Evolutionary conservation across 1,140 invertebrate genomes (phyloP).

Genomic region (Halictus rubicundus): DNA sequence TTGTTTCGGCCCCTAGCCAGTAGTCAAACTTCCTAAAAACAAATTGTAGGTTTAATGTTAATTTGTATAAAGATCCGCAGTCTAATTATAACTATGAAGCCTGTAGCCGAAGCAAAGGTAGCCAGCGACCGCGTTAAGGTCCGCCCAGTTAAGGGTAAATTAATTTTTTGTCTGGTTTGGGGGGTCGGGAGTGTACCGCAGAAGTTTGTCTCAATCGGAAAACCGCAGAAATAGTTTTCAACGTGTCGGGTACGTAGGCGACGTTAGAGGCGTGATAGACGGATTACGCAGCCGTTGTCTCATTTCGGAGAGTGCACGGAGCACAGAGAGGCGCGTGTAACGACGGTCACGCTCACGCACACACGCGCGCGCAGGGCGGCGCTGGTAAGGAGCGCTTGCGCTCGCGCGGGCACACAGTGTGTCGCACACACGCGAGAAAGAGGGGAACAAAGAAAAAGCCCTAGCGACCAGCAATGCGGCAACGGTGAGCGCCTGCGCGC

Average conservation of each 20-base stretch:
- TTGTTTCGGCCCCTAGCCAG: no score
- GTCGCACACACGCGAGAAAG: conserved; percentile 13
- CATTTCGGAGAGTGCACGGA: conserved; percentile 34
- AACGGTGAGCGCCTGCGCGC: conserved; percentile 75
- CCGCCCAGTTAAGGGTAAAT: no score
- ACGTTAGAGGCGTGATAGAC: conserved; percentile 16
- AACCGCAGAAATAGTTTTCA: no score
- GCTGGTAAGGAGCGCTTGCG: not conserved
- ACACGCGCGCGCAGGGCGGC: not conserved
- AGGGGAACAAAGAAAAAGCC: conserved; percentile 75
- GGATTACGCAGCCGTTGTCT: conserved; percentile 23
- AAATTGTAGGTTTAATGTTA: no score
- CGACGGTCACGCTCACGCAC: conserved; percentile 10
- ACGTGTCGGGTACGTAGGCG: conserved; percentile 5
- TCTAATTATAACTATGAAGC: no score
- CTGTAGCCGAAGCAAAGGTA: no score
- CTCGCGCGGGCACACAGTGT: not conserved
- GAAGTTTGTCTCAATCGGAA: no score
- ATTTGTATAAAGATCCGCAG: no score
- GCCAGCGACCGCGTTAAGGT: no score
- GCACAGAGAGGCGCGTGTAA: conserved; percentile 27
- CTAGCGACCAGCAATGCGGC: conserved; percentile 75
- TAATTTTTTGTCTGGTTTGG: no score
- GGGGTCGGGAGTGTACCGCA: no score
- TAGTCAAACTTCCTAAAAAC: no score